Evolutionary conservation across 2,797 vertebrate species (phyloP).

Genomic region (Gadopsis marmoratus): DNA sequence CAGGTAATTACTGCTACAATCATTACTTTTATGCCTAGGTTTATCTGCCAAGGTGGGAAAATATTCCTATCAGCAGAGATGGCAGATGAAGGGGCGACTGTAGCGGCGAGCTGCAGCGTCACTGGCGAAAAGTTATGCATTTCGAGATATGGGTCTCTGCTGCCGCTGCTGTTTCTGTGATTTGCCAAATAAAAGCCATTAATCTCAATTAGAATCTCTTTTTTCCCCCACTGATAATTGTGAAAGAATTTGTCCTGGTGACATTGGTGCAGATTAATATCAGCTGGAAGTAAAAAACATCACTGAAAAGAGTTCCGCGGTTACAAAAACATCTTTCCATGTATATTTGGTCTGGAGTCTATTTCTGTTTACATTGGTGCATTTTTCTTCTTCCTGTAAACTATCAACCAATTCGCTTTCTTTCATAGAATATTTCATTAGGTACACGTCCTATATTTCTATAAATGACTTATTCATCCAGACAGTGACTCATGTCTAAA

Average conservation of each 20-base stretch:
- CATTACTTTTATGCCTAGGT: conserved; percentile 64
- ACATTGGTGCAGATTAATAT: conserved; percentile 25
- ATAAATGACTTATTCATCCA: conserved; percentile 20
- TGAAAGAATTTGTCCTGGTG: conserved; percentile 32
- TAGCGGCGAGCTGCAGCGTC: conserved; percentile 5
- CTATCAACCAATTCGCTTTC: conserved; percentile 3
- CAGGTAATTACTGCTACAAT: conserved; percentile 65
- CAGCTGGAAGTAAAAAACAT: background rate
- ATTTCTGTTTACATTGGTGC: background rate
- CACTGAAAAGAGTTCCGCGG: background rate
- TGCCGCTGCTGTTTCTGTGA: conserved; percentile 37
- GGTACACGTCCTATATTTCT: background rate
- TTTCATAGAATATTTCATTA: conserved; percentile 11
- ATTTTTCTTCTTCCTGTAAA: conserved; percentile 11
- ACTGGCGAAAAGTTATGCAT: conserved; percentile 14
- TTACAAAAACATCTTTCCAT: background rate
- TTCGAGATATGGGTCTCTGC: conserved; percentile 41
- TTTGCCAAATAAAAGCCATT: conserved; percentile 54
- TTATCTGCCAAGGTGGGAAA: conserved; percentile 58
- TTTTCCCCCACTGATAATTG: conserved; percentile 17
- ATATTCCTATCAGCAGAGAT: conserved; percentile 65
- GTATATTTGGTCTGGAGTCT: background rate
- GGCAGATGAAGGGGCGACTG: conserved; percentile 63
- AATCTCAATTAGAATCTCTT: conserved; percentile 52
- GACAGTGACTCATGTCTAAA: conserved; percentile 52